Conservation (phyloP, 1,140 invertebrate genomes). For the Drosophila truncata region DNA sequence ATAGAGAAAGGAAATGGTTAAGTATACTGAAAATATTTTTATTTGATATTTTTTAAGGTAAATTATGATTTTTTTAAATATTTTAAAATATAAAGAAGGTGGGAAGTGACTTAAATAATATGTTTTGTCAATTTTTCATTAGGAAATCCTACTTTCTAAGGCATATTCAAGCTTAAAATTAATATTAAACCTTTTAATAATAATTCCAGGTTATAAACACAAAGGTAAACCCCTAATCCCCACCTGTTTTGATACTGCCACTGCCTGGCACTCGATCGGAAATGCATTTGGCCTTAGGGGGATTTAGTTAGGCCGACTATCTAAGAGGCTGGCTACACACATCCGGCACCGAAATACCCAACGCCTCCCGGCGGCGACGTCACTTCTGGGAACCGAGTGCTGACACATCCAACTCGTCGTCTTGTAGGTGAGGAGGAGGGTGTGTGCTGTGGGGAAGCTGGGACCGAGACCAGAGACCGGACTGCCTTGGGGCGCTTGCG, state of each 20-base stretch:
- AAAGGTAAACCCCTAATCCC: background rate
- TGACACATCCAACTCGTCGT: conserved; percentile 61
- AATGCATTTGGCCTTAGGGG: conserved; percentile 7
- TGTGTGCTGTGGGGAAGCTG: background rate
- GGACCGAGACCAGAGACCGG: conserved; percentile 16
- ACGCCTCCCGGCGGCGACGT: conserved; percentile 34
- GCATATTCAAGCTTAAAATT: background rate
- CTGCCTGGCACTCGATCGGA: background rate
- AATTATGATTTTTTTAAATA: background rate
- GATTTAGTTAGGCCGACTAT: conserved; percentile 55
- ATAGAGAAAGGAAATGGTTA: conserved; percentile 1
- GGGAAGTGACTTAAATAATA: background rate
- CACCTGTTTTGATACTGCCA: background rate
- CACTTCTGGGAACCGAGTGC: conserved; percentile 65
- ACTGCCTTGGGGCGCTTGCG: conserved; percentile 60
- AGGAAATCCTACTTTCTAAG: background rate
- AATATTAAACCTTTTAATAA: background rate
- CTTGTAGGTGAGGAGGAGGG: background rate
- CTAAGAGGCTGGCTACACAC: conserved; percentile 37
- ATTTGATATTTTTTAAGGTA: background rate
- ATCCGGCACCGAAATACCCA: conserved; percentile 69
- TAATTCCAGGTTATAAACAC: background rate
- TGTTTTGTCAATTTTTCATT: background rate
- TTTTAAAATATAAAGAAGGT: background rate
- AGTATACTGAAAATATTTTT: background rate